phyloP scores from a whole-genome alignment of 2,797 vertebrate genomes.

The Sarcoramphus papa region DNA sequence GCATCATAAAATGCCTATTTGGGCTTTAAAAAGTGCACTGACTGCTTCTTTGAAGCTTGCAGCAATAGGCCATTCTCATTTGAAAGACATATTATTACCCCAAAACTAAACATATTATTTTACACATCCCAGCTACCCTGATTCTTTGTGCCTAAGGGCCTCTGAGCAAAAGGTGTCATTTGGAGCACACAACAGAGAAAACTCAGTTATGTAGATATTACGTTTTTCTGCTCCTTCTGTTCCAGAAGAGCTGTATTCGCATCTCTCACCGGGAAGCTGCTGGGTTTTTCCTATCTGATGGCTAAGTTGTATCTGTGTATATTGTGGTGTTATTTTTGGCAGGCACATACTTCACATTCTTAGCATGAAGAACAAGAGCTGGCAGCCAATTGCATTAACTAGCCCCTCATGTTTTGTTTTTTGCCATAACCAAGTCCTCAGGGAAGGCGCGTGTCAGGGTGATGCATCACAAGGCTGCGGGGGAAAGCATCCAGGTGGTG shows the following conservation, averaged over 20 bases:
- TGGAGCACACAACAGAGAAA: slow-evolving; percentile 22
- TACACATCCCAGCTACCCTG: not conserved
- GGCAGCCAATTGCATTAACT: not conserved
- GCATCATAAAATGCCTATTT: slow-evolving; percentile 44
- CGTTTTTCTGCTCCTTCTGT: slow-evolving; percentile 19
- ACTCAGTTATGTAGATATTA: slow-evolving; percentile 1
- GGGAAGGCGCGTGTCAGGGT: not conserved
- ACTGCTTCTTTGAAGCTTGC: slow-evolving; percentile 9
- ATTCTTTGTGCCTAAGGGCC: slow-evolving; percentile 17
- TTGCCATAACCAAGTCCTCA: not conserved
- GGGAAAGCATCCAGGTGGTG: not conserved
- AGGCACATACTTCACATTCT: not conserved
- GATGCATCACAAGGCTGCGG: not conserved
- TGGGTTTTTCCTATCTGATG: not conserved
- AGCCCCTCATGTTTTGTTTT: not conserved
- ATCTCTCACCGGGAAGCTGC: not conserved
- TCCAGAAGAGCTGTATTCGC: not conserved
- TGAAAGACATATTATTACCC: slow-evolving; percentile 32
- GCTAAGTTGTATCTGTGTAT: not conserved
- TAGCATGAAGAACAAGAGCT: not conserved
- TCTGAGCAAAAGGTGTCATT: slow-evolving; percentile 35
- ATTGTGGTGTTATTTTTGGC: not conserved
- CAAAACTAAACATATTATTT: slow-evolving; percentile 38
- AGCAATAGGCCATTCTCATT: slow-evolving; percentile 24
- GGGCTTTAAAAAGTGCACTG: slow-evolving; percentile 39